Percentiles rank a stretch among this genome's conserved stretches.
These are phyloP conservation scores for Rhynchophorus ferrugineus DNA, from an alignment of 1,140 invertebrate genomes.

Conservation along the genomic window DNA sequence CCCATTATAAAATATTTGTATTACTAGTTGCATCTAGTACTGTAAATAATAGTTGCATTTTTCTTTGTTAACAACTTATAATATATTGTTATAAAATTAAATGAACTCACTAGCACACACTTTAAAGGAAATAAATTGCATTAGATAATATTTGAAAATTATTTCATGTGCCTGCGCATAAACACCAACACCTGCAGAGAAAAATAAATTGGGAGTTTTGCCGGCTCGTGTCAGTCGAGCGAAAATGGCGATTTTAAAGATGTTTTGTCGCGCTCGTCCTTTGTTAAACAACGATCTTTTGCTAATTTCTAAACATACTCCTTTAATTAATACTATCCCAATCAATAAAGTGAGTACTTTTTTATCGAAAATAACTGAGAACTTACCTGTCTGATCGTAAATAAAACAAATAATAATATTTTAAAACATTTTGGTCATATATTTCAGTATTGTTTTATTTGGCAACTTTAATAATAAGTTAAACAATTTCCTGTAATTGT, in stretches of 20 bases:
- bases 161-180: not conserved
- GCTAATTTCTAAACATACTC: constrained; percentile 30
- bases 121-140: no score
- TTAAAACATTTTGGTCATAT: no score
- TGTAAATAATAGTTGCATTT: no score
- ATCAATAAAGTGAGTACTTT: constrained; percentile 35
- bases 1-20: not conserved
- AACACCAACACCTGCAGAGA: not conserved
- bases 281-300: constrained; percentile 32
- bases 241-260: constrained; percentile 35
- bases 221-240: constrained; percentile 16
- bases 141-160: not conserved
- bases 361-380: not conserved
- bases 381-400: no score
- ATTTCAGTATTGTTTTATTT: no score
- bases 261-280: constrained; percentile 33
- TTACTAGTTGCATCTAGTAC: no score
- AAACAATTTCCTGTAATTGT: no score
- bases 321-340: constrained; percentile 27
- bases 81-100: no score
- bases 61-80: no score
- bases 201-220: not conserved
- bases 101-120: no score
- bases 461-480: no score
- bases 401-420: no score